A percentile compares a stretch with the other conserved stretches of the same genome.
phyloP scores from a whole-genome alignment of 1,140 invertebrate genomes.

The Ladona fulva region DNA sequence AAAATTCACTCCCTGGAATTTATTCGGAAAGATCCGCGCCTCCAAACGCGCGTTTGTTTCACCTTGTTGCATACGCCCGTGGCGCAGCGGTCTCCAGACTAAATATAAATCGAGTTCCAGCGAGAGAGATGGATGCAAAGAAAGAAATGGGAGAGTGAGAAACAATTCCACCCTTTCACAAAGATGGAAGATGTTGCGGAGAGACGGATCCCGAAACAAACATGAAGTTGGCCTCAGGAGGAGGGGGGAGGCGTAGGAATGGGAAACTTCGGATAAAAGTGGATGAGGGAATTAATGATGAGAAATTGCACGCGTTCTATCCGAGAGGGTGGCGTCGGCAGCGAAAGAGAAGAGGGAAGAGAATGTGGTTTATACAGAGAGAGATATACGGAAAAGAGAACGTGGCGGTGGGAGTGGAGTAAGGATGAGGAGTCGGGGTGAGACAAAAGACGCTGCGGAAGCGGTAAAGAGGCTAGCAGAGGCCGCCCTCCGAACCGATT shows the following conservation, averaged over 20 bases:
- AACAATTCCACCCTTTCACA: background rate
- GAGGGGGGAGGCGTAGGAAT: background rate
- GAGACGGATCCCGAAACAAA: constrained; percentile 7
- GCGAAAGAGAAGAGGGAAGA: background rate
- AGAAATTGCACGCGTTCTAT: constrained; percentile 9
- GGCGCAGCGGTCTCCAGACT: background rate
- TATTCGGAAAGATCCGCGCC: too few species aligned
- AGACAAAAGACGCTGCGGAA: background rate
- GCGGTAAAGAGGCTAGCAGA: too few species aligned
- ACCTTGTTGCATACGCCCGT: background rate
- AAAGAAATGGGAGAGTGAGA: background rate
- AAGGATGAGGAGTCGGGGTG: background rate
- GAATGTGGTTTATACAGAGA: background rate
- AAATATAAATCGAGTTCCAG: background rate
- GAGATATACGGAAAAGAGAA: background rate
- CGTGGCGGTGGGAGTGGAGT: background rate
- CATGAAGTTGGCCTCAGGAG: background rate
- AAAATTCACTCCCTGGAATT: too few species aligned
- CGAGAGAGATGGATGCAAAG: background rate
- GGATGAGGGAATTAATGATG: constrained; percentile 9
- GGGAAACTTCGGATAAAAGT: background rate
- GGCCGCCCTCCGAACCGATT: background rate
- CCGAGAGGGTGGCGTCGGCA: background rate
- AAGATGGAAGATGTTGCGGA: background rate
- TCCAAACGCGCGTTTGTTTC: too few species aligned